A percentile compares a stretch with the other conserved stretches of the same genome.
Conservation (phyloP, 2,797 vertebrate genomes). For the Glossophaga mutica region DNA sequence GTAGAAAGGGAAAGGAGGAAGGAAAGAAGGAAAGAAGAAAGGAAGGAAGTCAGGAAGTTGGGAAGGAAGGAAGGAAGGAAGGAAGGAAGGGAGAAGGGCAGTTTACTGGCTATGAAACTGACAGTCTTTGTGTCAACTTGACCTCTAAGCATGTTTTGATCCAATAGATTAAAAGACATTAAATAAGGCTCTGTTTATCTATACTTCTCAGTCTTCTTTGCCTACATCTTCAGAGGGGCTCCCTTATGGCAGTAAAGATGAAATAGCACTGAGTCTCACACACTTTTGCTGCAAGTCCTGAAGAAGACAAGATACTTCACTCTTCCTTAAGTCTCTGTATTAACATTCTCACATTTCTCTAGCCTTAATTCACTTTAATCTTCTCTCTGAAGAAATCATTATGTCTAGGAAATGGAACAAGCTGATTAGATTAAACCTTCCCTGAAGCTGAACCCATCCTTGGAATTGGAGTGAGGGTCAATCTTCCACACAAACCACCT, state of each 20-base stretch:
- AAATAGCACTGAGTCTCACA: background rate
- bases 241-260: background rate
- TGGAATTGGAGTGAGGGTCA: background rate
- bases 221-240: background rate
- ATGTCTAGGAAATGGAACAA: background rate
- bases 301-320: background rate
- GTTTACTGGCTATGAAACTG: background rate
- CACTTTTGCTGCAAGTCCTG: background rate
- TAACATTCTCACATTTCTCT: background rate
- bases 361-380: background rate
- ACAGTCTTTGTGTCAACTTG: background rate
- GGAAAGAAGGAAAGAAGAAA: background rate
- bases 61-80: background rate
- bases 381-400: background rate
- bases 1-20: no score
- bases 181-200: background rate
- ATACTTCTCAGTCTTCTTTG: background rate
- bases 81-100: background rate
- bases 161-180: background rate
- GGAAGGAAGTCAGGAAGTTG: background rate
- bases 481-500: background rate
- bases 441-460: background rate
- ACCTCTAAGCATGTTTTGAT: background rate
- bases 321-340: background rate
- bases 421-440: background rate